Conservation (phyloP, 2,113 vertebrate genomes). For the Leiothrix lutea region DNA sequence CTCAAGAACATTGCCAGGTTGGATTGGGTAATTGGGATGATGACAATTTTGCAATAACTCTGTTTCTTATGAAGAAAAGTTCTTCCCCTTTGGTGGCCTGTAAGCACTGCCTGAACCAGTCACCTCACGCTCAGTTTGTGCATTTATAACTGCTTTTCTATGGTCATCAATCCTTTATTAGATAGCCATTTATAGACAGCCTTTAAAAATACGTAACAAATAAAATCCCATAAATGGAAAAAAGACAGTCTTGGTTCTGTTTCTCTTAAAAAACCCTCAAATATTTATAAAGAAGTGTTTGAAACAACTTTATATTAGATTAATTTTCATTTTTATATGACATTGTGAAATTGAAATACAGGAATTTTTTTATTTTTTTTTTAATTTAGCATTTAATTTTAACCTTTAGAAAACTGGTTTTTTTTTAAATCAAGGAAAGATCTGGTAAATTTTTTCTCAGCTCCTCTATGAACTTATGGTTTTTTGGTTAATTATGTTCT, state of each 20-base stretch:
- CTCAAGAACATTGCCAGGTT: background rate
- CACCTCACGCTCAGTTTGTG: background rate
- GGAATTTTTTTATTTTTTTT: no score
- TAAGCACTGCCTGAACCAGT: background rate
- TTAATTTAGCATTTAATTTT: background rate
- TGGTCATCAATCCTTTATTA: background rate
- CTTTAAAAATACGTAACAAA: background rate
- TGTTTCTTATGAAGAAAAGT: background rate
- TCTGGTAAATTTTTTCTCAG: background rate
- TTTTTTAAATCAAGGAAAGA: background rate
- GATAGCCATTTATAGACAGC: background rate
- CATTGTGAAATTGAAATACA: background rate
- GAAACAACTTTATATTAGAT: background rate
- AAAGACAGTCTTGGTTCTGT: background rate
- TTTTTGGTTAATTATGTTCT: background rate
- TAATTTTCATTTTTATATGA: background rate
- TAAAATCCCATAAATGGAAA: background rate
- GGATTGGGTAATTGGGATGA: background rate
- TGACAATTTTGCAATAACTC: background rate
- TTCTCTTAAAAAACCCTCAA: background rate
- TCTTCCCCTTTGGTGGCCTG: background rate
- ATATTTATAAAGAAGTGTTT: background rate
- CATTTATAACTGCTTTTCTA: background rate
- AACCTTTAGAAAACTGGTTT: background rate
- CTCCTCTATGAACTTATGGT: rapidly evolving